Percentiles rank a stretch among this genome's conserved stretches.
Evolutionary conservation across 2,888 invertebrate genomes (phyloP).

Genomic region (Acanthosepion lycidas): DNA sequence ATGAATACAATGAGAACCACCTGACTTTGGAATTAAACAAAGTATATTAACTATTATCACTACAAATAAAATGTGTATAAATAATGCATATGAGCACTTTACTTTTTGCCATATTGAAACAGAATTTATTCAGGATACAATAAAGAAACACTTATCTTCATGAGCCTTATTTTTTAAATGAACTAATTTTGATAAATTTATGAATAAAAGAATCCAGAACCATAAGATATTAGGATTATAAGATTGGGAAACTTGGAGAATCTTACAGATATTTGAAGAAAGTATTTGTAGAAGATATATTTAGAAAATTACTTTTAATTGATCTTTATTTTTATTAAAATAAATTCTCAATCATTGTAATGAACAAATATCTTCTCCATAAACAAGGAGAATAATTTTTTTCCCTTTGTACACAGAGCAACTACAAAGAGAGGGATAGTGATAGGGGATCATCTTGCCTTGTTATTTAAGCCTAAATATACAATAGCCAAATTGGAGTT

Average conservation of each 20-base stretch:
- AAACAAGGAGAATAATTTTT: neutral
- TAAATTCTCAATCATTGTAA: neutral
- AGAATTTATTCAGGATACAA: neutral
- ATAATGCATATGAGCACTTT: neutral
- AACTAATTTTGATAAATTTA: too few relatives aligned
- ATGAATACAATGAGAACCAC: too few relatives aligned
- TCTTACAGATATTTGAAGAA: too few relatives aligned
- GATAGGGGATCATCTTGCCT: neutral
- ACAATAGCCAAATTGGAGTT: neutral
- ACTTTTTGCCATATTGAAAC: neutral
- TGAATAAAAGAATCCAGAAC: too few relatives aligned
- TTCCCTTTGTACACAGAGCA: conserved; percentile 33
- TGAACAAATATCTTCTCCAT: neutral
- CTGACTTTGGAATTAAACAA: too few relatives aligned
- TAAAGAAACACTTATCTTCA: too few relatives aligned
- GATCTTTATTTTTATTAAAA: neutral
- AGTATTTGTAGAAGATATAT: too few relatives aligned
- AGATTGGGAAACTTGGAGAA: too few relatives aligned
- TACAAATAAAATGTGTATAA: neutral
- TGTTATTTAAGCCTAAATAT: neutral
- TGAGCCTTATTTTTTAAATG: too few relatives aligned
- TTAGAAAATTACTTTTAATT: too few relatives aligned
- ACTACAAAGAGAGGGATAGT: conserved; percentile 6
- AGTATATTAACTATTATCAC: too few relatives aligned
- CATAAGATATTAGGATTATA: too few relatives aligned